Evolutionary conservation across 2,797 vertebrate species (phyloP).

Genomic region (Melopsittacus undulatus): DNA sequence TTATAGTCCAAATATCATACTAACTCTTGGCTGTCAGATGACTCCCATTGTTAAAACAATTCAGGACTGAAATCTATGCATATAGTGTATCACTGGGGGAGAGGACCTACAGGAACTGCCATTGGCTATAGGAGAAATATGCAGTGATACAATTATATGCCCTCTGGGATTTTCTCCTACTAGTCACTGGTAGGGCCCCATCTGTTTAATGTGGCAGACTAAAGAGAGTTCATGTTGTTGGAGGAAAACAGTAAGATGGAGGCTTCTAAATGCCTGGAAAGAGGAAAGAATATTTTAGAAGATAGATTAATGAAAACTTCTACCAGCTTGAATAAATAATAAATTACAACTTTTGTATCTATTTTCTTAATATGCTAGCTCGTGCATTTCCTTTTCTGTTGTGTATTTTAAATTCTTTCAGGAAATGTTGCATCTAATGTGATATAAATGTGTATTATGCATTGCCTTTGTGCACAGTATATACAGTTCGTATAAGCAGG

Average conservation of each 20-base stretch:
- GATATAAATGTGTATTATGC: neutral
- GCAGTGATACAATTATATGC: neutral
- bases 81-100: neutral
- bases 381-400: neutral
- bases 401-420: neutral
- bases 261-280: neutral
- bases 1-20: neutral
- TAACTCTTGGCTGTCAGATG: neutral
- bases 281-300: neutral
- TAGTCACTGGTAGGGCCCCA: conserved; percentile 21
- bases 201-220: conserved; percentile 46
- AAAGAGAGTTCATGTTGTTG: neutral
- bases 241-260: neutral
- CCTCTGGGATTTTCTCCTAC: conserved; percentile 13
- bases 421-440: neutral
- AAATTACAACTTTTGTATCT: neutral
- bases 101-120: conserved; percentile 20
- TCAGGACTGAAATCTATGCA: neutral
- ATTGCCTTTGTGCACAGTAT: neutral
- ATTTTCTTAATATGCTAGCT: neutral
- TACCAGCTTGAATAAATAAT: neutral
- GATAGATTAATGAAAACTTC: neutral
- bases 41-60: neutral
- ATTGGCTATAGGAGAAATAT: conserved; percentile 14
- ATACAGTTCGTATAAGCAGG: neutral